Evolutionary conservation across 2,113 vertebrate species (phyloP), one percentile per base, ranked within the genome.

Genomic region (Etheostoma cragini): DNA sequence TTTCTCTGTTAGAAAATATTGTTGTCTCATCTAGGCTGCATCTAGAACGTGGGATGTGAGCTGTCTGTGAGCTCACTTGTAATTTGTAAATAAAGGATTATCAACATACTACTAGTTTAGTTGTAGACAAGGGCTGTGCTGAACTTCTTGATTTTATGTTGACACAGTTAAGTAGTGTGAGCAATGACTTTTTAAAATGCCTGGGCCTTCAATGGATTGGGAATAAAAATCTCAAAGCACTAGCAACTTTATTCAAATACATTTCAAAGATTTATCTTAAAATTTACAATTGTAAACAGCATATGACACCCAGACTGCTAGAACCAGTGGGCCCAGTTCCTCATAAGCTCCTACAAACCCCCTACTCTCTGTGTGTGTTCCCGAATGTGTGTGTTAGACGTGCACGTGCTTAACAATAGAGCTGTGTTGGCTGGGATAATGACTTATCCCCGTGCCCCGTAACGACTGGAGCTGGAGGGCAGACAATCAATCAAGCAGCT

Each of bases 91-190:
- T 80, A 81, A 63, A 76, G 6, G 15, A 71, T 42, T 78, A 76
- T 69, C 45, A 52, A 76, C 67, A 72, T 64, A 77, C 70, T 68
- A 82, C 78, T 74, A 57, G 38, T 71, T 70, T 54, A 66, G 46
- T 38, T 58, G 49, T 62, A 26, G 49, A 46, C 52, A 56, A 66
- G 50, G 66, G 65, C 63, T 35, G 26, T 12, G n/a, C 58, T 84
- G 49, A 81, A 76, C 47, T 61, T 24, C 42, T 73, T n/a, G 56
- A 77, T 74, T 84, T 76, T 72, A n/a, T 78, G 72, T 83, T 87
- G 68, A 87, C 78, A 78, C 50, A 54, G 67, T 83, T 76, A 63
- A 85, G 19, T 26, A 50, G 63, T 35, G 10, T 82, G 45, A 50
- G 15, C 45, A 56, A 3, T 57, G 66, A 64, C 54, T 66, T 70